Conservation (phyloP, 2,888 invertebrate species). For the Aspidiotus destructor region DNA sequence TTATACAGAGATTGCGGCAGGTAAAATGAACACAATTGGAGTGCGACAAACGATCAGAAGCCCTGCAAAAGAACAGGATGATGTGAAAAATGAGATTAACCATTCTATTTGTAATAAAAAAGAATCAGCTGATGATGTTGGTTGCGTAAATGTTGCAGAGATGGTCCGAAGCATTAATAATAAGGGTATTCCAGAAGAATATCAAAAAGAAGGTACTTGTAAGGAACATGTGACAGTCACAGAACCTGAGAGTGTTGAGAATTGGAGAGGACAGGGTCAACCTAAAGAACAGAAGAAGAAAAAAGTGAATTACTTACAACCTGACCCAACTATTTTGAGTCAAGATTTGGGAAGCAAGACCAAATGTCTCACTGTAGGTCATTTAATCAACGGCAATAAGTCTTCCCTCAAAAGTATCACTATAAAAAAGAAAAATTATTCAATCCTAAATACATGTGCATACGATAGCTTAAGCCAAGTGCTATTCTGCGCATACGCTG, state of each 20-base stretch:
- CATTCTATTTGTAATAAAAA: too few relatives aligned
- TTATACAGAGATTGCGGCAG: background rate
- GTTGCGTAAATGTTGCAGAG: too few relatives aligned
- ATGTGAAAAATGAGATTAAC: too few relatives aligned
- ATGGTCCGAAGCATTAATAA: too few relatives aligned
- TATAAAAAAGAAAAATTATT: background rate
- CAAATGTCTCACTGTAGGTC: background rate
- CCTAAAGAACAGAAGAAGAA: background rate
- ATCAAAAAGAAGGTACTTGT: background rate
- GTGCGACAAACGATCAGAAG: background rate
- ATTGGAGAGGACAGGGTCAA: background rate
- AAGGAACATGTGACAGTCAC: too few relatives aligned
- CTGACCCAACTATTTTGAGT: background rate
- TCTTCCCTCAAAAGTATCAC: background rate
- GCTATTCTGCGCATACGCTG: background rate
- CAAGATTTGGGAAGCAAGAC: background rate
- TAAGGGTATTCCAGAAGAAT: too few relatives aligned
- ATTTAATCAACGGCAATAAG: background rate
- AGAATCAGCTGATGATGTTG: background rate
- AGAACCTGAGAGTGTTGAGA: background rate
- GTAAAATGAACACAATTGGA: background rate
- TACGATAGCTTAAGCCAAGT: background rate
- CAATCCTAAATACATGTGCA: background rate
- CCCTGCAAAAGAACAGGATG: background rate
- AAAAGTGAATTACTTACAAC: background rate